Conservation (phyloP, 2,888 invertebrate genomes). For the Drosophila pseudotalamancana region DNA sequence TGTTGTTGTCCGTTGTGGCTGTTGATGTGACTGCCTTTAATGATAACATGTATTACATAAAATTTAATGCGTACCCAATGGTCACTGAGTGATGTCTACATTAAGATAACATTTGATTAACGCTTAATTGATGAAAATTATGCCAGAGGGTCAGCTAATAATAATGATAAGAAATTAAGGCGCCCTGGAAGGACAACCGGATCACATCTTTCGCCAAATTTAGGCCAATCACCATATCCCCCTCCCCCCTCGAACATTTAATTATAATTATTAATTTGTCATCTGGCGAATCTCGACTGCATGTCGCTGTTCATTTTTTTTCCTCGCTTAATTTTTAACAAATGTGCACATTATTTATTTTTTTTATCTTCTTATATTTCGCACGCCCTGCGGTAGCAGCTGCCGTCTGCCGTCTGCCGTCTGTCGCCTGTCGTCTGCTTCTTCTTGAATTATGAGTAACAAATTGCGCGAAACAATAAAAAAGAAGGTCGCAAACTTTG, state of each 20-base stretch:
- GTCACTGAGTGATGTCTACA: conserved; percentile 68
- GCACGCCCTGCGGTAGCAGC: conserved; percentile 32
- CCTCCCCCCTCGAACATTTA: conserved; percentile 47
- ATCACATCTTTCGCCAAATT: background rate
- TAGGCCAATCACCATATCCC: conserved; percentile 20
- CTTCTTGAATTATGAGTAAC: conserved; percentile 67
- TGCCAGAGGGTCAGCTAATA: conserved; percentile 58
- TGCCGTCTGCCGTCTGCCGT: conserved; percentile 20
- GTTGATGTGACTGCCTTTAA: conserved; percentile 25
- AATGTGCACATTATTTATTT: conserved; percentile 62
- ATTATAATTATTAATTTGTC: conserved; percentile 55
- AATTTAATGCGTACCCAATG: conserved; percentile 51
- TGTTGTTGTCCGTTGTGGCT: conserved; percentile 20
- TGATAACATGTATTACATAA: conserved; percentile 71
- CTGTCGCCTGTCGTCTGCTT: conserved; percentile 9
- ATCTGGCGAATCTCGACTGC: conserved; percentile 14
- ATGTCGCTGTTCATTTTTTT: conserved; percentile 29
- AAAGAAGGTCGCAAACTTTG: conserved; percentile 59
- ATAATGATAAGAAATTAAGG: conserved; percentile 56
- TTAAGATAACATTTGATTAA: conserved; percentile 70
- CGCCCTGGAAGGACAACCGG: conserved; percentile 53
- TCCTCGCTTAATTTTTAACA: conserved; percentile 59
- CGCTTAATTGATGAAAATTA: conserved; percentile 69
- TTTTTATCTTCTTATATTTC: conserved; percentile 7
- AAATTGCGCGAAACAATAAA: conserved; percentile 68